Conservation (phyloP, 2,888 invertebrate species). For the Scaptomyza polygonia region DNA sequence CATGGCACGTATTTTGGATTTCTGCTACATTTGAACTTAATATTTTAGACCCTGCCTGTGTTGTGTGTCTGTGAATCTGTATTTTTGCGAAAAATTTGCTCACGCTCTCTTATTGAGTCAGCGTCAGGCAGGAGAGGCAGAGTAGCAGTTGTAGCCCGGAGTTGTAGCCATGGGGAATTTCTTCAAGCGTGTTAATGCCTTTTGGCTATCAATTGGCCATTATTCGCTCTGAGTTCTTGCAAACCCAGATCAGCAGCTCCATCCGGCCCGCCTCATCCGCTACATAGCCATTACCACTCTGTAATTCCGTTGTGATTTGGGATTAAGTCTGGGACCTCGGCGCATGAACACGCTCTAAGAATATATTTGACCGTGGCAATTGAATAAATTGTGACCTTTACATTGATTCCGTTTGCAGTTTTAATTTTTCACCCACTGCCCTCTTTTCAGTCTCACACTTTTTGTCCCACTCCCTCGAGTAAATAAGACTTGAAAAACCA, state of each 20-base stretch:
- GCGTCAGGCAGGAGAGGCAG: slow-evolving; percentile 2
- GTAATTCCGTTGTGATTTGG: slow-evolving; percentile 80
- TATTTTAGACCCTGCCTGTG: slow-evolving; percentile 53
- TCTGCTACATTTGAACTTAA: slow-evolving; percentile 80
- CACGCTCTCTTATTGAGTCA: slow-evolving; percentile 58
- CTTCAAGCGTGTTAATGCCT: slow-evolving; percentile 78
- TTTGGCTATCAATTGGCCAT: slow-evolving; percentile 80
- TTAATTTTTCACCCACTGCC: not conserved
- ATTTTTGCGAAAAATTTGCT: slow-evolving; percentile 52
- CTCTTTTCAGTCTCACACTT: not conserved
- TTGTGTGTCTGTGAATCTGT: slow-evolving; percentile 29
- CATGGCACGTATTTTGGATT: slow-evolving; percentile 77
- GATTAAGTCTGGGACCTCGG: slow-evolving; percentile 66
- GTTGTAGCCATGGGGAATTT: slow-evolving; percentile 69
- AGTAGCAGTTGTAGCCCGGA: slow-evolving; percentile 54
- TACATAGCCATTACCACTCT: slow-evolving; percentile 74
- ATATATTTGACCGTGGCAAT: slow-evolving; percentile 74
- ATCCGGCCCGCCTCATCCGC: slow-evolving; percentile 55
- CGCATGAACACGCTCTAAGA: slow-evolving; percentile 77
- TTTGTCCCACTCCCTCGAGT: slow-evolving; percentile 43
- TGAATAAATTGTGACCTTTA: slow-evolving; percentile 80
- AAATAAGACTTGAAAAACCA: slow-evolving; percentile 74
- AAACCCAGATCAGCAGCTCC: slow-evolving; percentile 41
- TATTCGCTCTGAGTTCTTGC: slow-evolving; percentile 65
- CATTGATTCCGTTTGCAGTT: slow-evolving; percentile 65